A percentile compares a stretch with the other conserved stretches of the same genome.
These are phyloP conservation scores for Dastarcus helophoroides DNA, from an alignment of 2,888 invertebrate species.

Conservation along the genomic window DNA sequence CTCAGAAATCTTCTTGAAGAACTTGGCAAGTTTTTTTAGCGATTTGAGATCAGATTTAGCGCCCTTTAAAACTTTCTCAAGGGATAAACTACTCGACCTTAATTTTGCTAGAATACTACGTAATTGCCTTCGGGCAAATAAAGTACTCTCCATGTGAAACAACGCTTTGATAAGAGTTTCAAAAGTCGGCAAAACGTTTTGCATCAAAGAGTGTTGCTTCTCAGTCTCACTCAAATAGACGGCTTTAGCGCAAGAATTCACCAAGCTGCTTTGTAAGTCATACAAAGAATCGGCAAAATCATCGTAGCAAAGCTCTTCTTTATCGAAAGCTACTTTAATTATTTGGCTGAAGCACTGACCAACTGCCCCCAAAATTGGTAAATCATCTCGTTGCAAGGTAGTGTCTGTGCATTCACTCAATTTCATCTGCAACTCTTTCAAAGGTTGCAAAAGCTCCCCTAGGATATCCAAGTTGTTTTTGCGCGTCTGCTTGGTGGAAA, in stretches of 20 bases:
- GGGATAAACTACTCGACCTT: neutral
- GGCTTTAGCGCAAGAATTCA: conserved; percentile 30
- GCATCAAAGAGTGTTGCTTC: conserved; percentile 25
- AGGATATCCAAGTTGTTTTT: no score
- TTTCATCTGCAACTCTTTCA: no score
- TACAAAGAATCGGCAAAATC: conserved; percentile 26
- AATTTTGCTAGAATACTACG: conserved; percentile 6
- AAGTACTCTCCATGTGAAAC: conserved; percentile 26
- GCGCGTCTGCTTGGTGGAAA: no score
- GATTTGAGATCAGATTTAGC: conserved; percentile 8
- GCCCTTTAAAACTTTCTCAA: conserved; percentile 12
- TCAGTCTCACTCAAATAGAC: conserved; percentile 18
- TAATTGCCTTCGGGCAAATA: conserved; percentile 17
- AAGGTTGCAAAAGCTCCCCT: no score
- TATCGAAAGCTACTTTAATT: conserved; percentile 6
- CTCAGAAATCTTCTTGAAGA: conserved; percentile 11
- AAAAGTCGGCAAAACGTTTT: conserved; percentile 27
- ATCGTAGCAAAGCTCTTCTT: conserved; percentile 15
- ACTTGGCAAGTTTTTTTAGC: neutral
- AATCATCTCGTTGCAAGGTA: no score
- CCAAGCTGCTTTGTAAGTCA: conserved; percentile 29
- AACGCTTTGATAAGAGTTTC: conserved; percentile 31
- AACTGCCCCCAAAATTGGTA: conserved; percentile 23
- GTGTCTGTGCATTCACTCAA: no score
- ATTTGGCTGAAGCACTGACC: conserved; percentile 23